Conservation (phyloP, 2,888 invertebrate genomes). For the Ellobium chinense region DNA sequence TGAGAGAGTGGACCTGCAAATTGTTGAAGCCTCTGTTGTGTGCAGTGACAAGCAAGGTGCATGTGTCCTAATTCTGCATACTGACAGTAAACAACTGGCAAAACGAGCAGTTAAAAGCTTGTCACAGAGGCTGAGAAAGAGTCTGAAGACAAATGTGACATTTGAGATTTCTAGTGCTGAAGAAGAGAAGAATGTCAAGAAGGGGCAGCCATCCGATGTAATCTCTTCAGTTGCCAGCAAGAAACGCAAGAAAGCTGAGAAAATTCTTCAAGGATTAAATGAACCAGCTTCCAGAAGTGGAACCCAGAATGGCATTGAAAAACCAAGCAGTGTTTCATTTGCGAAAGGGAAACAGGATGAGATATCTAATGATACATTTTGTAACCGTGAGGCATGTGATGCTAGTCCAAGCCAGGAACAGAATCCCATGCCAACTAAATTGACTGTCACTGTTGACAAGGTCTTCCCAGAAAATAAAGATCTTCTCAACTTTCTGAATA, state of each 20-base stretch:
- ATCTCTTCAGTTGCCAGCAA: no score
- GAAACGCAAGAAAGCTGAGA: no score
- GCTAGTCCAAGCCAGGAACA: neutral
- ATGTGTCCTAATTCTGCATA: neutral
- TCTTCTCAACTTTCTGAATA: neutral
- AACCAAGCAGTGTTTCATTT: no score
- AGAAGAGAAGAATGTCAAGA: no score
- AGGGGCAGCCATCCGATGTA: no score
- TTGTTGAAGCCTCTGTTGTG: conserved; percentile 3
- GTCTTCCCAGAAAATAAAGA: neutral
- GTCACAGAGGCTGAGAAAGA: neutral
- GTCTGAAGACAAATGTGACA: neutral
- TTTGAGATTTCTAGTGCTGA: conserved; percentile 14
- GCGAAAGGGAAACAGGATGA: no score
- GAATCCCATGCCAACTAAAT: neutral
- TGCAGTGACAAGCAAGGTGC: neutral
- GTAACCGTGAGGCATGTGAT: no score
- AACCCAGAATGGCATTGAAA: no score
- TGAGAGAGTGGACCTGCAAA: neutral
- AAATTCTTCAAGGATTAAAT: neutral
- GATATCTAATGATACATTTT: no score
- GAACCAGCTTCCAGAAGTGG: no score
- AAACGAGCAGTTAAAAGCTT: conserved; percentile 1
- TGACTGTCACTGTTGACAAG: conserved; percentile 7
- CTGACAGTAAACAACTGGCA: neutral